A percentile compares a stretch with the other conserved stretches of the same genome.
phyloP scores from a whole-genome alignment of 2,797 vertebrate species.

The Rhinatrema bivittatum region DNA sequence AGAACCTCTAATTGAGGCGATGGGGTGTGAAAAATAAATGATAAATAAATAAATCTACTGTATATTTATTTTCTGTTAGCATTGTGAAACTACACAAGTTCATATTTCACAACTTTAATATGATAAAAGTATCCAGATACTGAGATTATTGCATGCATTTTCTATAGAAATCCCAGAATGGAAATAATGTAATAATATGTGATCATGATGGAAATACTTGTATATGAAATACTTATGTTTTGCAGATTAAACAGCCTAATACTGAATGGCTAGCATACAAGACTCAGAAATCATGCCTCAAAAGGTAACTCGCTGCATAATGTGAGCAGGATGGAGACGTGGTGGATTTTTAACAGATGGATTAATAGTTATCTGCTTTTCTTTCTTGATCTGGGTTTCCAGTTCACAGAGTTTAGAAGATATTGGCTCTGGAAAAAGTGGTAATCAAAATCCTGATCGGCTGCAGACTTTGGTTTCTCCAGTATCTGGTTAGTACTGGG shows the following conservation, averaged over 20 bases:
- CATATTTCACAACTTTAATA: too few relatives aligned
- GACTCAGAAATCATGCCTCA: conserved; percentile 68
- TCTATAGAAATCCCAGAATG: too few relatives aligned
- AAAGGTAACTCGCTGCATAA: conserved; percentile 61
- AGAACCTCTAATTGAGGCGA: too few relatives aligned
- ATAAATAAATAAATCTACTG: too few relatives aligned
- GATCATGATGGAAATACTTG: neutral
- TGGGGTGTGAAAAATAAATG: too few relatives aligned
- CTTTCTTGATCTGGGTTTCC: conserved; percentile 13
- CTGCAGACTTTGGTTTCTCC: conserved; percentile 58
- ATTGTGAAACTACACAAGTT: too few relatives aligned
- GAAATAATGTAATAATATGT: too few relatives aligned
- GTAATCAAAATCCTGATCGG: conserved; percentile 48
- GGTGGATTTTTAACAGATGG: too few relatives aligned
- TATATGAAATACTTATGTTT: conserved; percentile 17
- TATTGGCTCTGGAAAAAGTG: conserved; percentile 33
- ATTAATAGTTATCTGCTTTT: conserved; percentile 1
- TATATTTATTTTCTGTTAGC: too few relatives aligned
- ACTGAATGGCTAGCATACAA: conserved; percentile 75
- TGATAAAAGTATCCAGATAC: too few relatives aligned
- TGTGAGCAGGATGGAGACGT: neutral
- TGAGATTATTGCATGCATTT: too few relatives aligned
- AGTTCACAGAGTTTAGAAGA: conserved; percentile 55
- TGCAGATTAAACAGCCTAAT: conserved; percentile 81
- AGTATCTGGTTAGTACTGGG: conserved; percentile 71